Conservation (phyloP, 2,797 vertebrate genomes). For the Adrianichthys oophorus region DNA sequence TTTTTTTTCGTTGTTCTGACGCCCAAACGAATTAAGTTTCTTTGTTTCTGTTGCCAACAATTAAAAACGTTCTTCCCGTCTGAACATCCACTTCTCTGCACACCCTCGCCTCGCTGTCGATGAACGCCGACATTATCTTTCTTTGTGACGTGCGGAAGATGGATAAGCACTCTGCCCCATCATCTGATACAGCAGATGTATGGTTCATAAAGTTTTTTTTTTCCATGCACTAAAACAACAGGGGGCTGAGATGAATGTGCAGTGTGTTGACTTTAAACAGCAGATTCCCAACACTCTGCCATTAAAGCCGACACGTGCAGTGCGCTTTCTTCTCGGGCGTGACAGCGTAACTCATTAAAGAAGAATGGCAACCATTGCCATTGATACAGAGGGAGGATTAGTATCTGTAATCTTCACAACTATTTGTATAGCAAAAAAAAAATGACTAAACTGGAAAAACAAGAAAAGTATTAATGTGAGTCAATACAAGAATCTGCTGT, state of each 20-base stretch:
- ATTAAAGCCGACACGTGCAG: constrained; percentile 42
- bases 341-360: constrained; percentile 25
- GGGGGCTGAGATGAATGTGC: constrained; percentile 19
- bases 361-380: neutral
- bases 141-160: constrained; percentile 1
- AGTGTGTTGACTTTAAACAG: constrained; percentile 31
- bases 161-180: constrained; percentile 9
- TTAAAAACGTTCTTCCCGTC: constrained; percentile 1
- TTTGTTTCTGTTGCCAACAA: constrained; percentile 4
- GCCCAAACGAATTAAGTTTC: neutral
- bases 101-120: neutral
- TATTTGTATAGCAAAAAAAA: no score
- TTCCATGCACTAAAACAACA: constrained; percentile 34
- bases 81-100: neutral
- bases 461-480: no score
- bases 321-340: neutral
- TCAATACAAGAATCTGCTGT: no score
- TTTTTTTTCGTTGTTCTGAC: neutral
- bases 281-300: constrained; percentile 42
- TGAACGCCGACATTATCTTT: constrained; percentile 9
- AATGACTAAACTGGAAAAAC: no score
- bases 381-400: no score
- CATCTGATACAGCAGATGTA: constrained; percentile 33
- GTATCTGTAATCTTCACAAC: no score
- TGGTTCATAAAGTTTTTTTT: constrained; percentile 40